phyloP scores from a whole-genome alignment of 2,113 vertebrate species.

The Macaca fascicularis region DNA sequence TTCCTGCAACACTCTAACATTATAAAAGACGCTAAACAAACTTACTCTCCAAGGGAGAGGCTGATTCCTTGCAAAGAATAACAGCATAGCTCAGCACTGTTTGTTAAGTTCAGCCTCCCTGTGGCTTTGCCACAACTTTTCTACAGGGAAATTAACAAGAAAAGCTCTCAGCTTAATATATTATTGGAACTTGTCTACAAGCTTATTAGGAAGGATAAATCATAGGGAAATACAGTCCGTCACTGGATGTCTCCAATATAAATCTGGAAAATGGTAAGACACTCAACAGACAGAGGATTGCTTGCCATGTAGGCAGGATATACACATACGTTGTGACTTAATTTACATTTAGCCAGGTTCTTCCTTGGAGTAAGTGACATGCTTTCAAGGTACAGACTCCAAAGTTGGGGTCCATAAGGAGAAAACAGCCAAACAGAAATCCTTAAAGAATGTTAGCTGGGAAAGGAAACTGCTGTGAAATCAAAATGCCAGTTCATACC shows the following conservation, averaged over 20 bases:
- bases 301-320: background rate
- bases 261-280: background rate
- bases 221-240: background rate
- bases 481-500: background rate
- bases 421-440: background rate
- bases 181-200: conserved; percentile 66
- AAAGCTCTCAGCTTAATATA: conserved; percentile 65
- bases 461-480: background rate
- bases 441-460: background rate
- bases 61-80: conserved; percentile 58
- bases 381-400: background rate
- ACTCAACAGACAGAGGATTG: background rate
- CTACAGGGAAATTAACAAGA: conserved; percentile 77
- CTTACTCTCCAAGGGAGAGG: conserved; percentile 62
- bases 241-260: background rate
- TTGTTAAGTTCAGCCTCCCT: conserved; percentile 42
- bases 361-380: background rate
- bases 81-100: conserved; percentile 67
- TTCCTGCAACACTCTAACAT: conserved; percentile 12
- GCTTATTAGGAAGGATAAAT: conserved; percentile 69
- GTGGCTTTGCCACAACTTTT: conserved; percentile 61
- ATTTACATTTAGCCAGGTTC: background rate
- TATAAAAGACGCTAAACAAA: conserved; percentile 63
- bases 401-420: background rate
- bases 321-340: background rate